A percentile compares a stretch with the other conserved stretches of the same genome.
Evolutionary conservation across 2,113 vertebrate species (phyloP).

Genomic region (Oreochromis aureus): DNA sequence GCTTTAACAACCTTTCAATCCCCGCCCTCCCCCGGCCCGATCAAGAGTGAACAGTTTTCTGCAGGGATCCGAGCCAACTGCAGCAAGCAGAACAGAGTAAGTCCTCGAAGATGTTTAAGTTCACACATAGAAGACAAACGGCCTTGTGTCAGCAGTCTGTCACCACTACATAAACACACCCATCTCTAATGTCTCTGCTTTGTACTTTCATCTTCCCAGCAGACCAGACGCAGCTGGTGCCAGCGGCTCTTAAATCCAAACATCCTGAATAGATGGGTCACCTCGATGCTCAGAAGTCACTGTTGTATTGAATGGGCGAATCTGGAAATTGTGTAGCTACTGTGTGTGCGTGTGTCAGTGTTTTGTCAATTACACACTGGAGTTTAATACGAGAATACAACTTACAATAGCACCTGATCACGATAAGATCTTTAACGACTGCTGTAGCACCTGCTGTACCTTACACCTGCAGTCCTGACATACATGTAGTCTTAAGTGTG

Average conservation of each 20-base stretch:
- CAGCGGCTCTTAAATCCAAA: slow-evolving; percentile 56
- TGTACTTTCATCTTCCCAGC: slow-evolving; percentile 8
- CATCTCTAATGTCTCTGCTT: slow-evolving; percentile 29
- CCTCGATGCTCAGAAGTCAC: slow-evolving; percentile 16
- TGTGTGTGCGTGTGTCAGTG: slow-evolving; percentile 9
- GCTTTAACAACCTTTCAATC: slow-evolving; percentile 5
- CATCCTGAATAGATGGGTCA: slow-evolving; percentile 11
- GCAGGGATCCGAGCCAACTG: slow-evolving; percentile 58
- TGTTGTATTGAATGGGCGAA: neutral
- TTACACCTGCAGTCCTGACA: neutral
- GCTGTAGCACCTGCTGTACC: slow-evolving; percentile 31
- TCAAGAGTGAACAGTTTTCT: slow-evolving; percentile 70
- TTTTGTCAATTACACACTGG: slow-evolving; percentile 21
- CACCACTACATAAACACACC: slow-evolving; percentile 33
- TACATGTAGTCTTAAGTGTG: neutral
- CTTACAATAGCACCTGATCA: slow-evolving; percentile 11
- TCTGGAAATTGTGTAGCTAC: neutral
- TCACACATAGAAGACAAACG: slow-evolving; percentile 28
- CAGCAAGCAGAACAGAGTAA: slow-evolving; percentile 53
- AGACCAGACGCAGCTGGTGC: slow-evolving; percentile 42
- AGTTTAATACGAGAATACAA: slow-evolving; percentile 28
- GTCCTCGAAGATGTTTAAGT: slow-evolving; percentile 33
- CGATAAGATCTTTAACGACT: slow-evolving; percentile 5
- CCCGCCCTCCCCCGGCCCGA: slow-evolving; percentile 3
- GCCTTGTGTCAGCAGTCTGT: slow-evolving; percentile 15